Conservation (phyloP, 2,888 invertebrate genomes). For the Syrista parreyssii region DNA sequence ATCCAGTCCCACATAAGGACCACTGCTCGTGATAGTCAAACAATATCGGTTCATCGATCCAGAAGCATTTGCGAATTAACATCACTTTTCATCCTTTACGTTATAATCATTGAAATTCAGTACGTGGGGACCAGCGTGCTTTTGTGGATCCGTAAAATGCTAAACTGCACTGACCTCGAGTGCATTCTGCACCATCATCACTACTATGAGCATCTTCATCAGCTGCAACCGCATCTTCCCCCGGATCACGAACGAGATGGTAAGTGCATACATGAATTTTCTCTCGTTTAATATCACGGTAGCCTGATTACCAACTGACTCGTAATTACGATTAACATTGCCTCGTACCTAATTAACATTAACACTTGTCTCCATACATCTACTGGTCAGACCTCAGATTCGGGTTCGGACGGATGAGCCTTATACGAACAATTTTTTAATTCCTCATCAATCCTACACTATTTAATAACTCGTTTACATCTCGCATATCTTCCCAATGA, state of each 20-base stretch:
- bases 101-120: neutral
- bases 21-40: neutral
- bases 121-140: neutral
- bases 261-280: slow-evolving; percentile 28
- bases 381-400: neutral
- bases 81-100: neutral
- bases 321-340: neutral
- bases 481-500: neutral
- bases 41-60: neutral
- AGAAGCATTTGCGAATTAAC: neutral
- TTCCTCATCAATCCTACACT: neutral
- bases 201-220: slow-evolving; percentile 79
- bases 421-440: neutral
- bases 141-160: slow-evolving; percentile 66
- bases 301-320: neutral
- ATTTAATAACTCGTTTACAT: neutral
- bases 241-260: slow-evolving; percentile 74
- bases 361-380: neutral
- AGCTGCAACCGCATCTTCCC: slow-evolving; percentile 76
- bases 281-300: neutral
- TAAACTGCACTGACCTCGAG: slow-evolving; percentile 83
- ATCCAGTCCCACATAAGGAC: neutral
- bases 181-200: slow-evolving; percentile 82
- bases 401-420: too few species aligned
- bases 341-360: neutral